These are phyloP conservation scores for Neopelma chrysocephalum DNA, from an alignment of 2,797 vertebrate species.

Conservation along the genomic window DNA sequence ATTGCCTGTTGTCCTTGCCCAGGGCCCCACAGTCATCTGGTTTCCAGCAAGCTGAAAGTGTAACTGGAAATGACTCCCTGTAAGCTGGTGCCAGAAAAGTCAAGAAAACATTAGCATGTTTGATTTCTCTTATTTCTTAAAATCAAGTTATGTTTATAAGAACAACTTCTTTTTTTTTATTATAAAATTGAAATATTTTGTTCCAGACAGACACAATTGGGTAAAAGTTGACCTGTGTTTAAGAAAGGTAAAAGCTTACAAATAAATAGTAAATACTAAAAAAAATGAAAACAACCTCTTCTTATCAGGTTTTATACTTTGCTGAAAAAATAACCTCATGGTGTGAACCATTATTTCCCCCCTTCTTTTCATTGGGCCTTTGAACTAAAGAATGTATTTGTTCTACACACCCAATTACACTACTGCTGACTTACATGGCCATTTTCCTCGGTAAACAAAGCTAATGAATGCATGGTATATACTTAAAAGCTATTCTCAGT, in stretches of 20 bases:
- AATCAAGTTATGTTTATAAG: not conserved
- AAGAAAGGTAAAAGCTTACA: not conserved
- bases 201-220: not conserved
- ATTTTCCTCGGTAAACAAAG: conserved; percentile 5
- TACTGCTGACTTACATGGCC: not conserved
- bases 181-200: not conserved
- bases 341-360: not conserved
- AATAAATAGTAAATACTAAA: not conserved
- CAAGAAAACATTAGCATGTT: not conserved
- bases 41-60: not conserved
- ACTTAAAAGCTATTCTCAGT: not conserved
- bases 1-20: not conserved
- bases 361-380: not conserved
- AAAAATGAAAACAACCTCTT: not conserved
- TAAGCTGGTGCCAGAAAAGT: not conserved
- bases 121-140: not conserved
- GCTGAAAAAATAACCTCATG: not conserved
- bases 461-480: not conserved
- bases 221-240: not conserved
- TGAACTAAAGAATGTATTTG: not conserved
- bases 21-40: not conserved
- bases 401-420: not conserved
- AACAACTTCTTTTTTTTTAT: not conserved
- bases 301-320: not conserved
- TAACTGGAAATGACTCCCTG: not conserved